Evolutionary conservation across 2,888 invertebrate species (phyloP).

Genomic region (Drosophila nigritarsus): DNA sequence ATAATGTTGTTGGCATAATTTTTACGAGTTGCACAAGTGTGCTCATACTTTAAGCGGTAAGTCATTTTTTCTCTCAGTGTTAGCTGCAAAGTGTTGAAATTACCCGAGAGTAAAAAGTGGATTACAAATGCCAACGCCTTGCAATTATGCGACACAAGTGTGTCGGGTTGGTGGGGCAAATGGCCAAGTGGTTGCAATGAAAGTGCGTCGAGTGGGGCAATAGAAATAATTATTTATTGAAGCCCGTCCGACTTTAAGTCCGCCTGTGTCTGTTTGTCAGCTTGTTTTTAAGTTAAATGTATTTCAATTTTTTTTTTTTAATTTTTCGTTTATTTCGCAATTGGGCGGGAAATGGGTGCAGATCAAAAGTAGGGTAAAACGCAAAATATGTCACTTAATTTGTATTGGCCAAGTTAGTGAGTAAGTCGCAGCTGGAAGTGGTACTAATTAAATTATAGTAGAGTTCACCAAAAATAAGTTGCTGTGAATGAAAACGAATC

Average conservation of each 20-base stretch:
- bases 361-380: slow-evolving; percentile 33
- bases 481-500: not conserved
- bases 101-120: slow-evolving; percentile 39
- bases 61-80: slow-evolving; percentile 22
- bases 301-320: slow-evolving; percentile 28
- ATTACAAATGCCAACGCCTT: slow-evolving; percentile 55
- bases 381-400: slow-evolving; percentile 65
- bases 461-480: slow-evolving; percentile 18
- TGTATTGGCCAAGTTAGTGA: slow-evolving; percentile 43
- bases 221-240: slow-evolving; percentile 69
- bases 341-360: slow-evolving; percentile 42
- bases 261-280: slow-evolving; percentile 3
- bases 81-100: slow-evolving; percentile 49
- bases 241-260: slow-evolving; percentile 33
- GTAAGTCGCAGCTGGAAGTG: slow-evolving; percentile 3
- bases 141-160: slow-evolving; percentile 51
- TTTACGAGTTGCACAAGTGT: not conserved
- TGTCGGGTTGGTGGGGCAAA: slow-evolving; percentile 20
- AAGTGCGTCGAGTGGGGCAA: slow-evolving; percentile 70
- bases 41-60: not conserved
- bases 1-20: not conserved
- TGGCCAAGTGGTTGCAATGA: slow-evolving; percentile 41
- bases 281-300: slow-evolving; percentile 25
- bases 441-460: slow-evolving; percentile 25
- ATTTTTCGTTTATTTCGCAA: slow-evolving; percentile 56